Evolutionary conservation across 2,113 vertebrate genomes (phyloP).

Genomic region (Protobothrops mucrosquamatus): DNA sequence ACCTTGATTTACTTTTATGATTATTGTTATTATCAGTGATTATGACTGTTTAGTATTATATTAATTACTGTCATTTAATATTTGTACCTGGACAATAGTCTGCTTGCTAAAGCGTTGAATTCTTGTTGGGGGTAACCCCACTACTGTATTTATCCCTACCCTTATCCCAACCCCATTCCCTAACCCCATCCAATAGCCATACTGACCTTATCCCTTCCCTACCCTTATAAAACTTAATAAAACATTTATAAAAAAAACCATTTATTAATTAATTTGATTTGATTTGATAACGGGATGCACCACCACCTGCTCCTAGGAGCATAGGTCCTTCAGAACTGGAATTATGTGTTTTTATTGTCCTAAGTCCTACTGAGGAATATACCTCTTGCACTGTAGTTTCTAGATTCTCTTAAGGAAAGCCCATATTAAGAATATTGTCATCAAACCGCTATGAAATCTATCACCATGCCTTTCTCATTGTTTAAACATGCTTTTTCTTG

Average conservation of each 20-base stretch:
- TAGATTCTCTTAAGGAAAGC: background rate
- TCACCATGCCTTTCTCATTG: background rate
- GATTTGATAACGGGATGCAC: background rate
- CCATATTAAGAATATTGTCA: background rate
- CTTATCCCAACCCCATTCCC: too few relatives aligned
- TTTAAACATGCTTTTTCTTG: background rate
- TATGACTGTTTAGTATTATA: too few relatives aligned
- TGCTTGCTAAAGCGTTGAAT: too few relatives aligned
- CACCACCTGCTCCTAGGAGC: background rate
- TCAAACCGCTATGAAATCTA: background rate
- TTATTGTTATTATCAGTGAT: too few relatives aligned
- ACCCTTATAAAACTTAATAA: too few relatives aligned
- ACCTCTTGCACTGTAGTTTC: background rate
- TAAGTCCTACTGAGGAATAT: background rate
- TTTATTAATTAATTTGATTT: background rate
- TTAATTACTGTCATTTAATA: too few relatives aligned
- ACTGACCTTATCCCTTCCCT: too few relatives aligned
- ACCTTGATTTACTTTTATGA: too few relatives aligned
- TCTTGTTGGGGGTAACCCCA: too few relatives aligned
- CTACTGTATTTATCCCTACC: too few relatives aligned
- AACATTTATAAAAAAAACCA: background rate
- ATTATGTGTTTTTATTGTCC: background rate
- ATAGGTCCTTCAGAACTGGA: background rate
- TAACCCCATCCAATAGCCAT: too few relatives aligned
- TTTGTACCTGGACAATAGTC: too few relatives aligned